A percentile compares a stretch with the other conserved stretches of the same genome.
These are phyloP conservation scores for Cremastinae sp. DNA, from an alignment of 2,888 invertebrate genomes.

Conservation along the genomic window DNA sequence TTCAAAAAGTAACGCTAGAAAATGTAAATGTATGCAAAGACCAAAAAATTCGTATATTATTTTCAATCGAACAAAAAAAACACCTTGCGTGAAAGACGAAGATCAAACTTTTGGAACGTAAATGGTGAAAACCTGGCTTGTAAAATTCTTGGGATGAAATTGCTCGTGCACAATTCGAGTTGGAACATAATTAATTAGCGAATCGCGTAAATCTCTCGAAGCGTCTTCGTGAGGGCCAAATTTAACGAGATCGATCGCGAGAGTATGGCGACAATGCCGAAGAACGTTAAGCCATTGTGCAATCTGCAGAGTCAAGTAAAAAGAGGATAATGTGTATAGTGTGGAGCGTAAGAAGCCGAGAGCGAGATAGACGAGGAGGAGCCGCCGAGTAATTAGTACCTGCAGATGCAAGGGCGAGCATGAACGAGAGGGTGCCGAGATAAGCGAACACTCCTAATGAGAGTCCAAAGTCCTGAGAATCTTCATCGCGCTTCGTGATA, in stretches of 20 bases:
- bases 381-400: conserved; percentile 76
- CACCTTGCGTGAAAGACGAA: too few relatives aligned
- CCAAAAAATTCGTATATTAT: too few relatives aligned
- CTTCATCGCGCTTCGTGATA: conserved; percentile 33
- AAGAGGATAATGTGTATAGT: background rate
- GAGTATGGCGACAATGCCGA: conserved; percentile 30
- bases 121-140: too few relatives aligned
- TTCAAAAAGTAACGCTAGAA: too few relatives aligned
- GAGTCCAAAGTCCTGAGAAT: conserved; percentile 57
- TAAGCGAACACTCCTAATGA: conserved; percentile 73
- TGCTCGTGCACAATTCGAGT: conserved; percentile 52
- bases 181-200: conserved; percentile 75
- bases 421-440: conserved; percentile 63
- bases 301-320: conserved; percentile 32
- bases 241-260: conserved; percentile 45
- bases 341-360: conserved; percentile 65
- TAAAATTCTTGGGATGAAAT: too few relatives aligned
- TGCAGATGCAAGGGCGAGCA: conserved; percentile 75
- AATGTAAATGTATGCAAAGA: too few relatives aligned
- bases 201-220: conserved; percentile 62
- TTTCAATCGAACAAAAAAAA: too few relatives aligned
- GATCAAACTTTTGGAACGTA: too few relatives aligned
- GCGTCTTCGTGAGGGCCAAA: conserved; percentile 38
- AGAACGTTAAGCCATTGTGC: conserved; percentile 43
- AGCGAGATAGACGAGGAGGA: conserved; percentile 38